Evolutionary conservation across 2,888 invertebrate species (phyloP).

Genomic region (Disparrhopalites patrizii): DNA sequence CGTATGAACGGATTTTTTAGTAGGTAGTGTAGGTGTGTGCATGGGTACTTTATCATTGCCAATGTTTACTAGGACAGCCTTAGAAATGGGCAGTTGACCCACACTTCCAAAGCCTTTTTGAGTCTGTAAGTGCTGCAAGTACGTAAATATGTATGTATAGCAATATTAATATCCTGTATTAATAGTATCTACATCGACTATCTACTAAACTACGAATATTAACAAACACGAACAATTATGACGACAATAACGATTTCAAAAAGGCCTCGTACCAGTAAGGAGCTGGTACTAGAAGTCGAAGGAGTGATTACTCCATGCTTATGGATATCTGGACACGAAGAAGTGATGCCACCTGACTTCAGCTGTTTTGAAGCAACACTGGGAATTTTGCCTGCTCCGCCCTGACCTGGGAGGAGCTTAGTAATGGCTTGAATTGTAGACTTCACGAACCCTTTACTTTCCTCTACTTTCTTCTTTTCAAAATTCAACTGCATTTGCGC

Average conservation of each 20-base stretch:
- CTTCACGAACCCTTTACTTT: slow-evolving; percentile 13
- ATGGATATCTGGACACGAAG: slow-evolving; percentile 10
- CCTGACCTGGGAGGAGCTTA: not conserved
- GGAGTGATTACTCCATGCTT: not conserved
- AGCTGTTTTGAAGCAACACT: slow-evolving; percentile 1
- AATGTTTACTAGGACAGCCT: too few species aligned
- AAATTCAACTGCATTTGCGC: slow-evolving; percentile 4
- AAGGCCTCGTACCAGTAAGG: not conserved
- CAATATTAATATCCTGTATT: too few species aligned
- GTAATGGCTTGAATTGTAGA: not conserved
- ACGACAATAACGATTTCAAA: not conserved
- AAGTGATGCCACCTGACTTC: slow-evolving; percentile 3
- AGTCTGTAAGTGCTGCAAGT: too few species aligned
- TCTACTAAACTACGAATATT: too few species aligned
- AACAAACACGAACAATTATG: not conserved
- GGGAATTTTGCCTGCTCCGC: not conserved
- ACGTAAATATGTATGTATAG: too few species aligned
- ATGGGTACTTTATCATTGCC: too few species aligned
- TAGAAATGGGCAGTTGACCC: not conserved
- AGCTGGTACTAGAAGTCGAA: not conserved
- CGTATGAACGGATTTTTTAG: too few species aligned
- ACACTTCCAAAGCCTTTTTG: not conserved
- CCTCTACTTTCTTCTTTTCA: slow-evolving; percentile 17
- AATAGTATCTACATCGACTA: too few species aligned
- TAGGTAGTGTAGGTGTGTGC: too few species aligned